These are phyloP conservation scores for Ispidina picta DNA, from an alignment of 2,797 vertebrate genomes.

Conservation along the genomic window DNA sequence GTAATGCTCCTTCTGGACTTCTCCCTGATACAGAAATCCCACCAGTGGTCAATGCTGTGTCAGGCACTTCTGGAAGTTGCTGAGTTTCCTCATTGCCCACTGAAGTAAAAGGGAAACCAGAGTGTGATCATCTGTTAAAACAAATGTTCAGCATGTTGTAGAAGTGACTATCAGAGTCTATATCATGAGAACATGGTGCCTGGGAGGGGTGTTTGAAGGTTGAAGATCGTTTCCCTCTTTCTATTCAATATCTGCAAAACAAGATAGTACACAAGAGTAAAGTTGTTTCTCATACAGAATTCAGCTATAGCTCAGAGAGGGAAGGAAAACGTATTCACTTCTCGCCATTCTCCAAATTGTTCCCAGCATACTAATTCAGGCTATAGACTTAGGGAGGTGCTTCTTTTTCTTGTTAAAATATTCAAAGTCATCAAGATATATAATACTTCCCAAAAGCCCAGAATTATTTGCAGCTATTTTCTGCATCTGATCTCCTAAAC, in stretches of 20 bases:
- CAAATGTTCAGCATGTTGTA: background rate
- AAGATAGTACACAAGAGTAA: background rate
- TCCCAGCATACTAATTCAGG: background rate
- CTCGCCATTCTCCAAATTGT: background rate
- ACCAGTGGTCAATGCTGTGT: rapidly evolving
- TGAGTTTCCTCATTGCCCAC: background rate
- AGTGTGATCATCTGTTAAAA: background rate
- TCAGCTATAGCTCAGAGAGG: background rate
- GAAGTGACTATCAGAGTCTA: background rate
- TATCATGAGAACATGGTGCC: background rate
- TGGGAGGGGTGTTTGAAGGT: background rate
- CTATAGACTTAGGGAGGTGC: background rate
- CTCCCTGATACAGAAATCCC: background rate
- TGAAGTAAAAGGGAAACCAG: background rate
- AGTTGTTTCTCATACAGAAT: background rate
- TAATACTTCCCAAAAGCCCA: background rate
- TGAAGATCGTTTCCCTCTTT: background rate
- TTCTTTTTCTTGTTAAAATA: background rate
- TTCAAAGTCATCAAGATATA: background rate
- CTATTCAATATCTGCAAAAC: background rate
- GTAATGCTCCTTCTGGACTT: background rate
- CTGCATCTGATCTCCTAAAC: background rate
- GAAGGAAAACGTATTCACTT: background rate
- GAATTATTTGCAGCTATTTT: background rate
- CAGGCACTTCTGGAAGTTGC: background rate